Evolutionary conservation across 2,113 vertebrate genomes (phyloP).

Genomic region (Laticauda laticaudata): DNA sequence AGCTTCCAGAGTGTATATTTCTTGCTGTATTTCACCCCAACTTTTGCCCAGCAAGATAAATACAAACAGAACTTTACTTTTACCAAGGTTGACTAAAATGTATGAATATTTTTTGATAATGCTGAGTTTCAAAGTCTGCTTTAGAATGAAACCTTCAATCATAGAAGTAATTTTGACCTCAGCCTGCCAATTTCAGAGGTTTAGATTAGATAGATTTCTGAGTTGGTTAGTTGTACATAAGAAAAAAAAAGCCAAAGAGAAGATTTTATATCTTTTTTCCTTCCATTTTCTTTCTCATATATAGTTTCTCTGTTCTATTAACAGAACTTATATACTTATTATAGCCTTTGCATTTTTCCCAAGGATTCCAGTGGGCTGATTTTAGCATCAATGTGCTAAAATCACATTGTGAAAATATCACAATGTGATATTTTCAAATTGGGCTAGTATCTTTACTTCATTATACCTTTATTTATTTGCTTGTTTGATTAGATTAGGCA

Average conservation of each 20-base stretch:
- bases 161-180: background rate
- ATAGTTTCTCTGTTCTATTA: slow-evolving; percentile 2
- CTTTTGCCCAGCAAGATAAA: slow-evolving; percentile 1
- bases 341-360: slow-evolving; percentile 24
- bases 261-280: background rate
- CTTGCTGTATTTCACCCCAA: background rate
- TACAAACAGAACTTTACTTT: slow-evolving; percentile 21
- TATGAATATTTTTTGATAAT: background rate
- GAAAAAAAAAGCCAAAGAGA: background rate
- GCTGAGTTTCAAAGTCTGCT: slow-evolving; percentile 1
- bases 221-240: fast-evolving
- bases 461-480: background rate
- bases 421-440: background rate
- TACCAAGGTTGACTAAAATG: slow-evolving; percentile 28
- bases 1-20: slow-evolving; percentile 1
- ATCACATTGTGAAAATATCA: background rate
- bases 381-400: background rate
- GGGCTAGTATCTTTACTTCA: background rate
- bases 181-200: background rate
- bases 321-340: slow-evolving; percentile 7
- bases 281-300: background rate
- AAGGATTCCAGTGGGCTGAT: slow-evolving; percentile 1
- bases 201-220: background rate
- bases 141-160: slow-evolving; percentile 12
- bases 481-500: background rate